phyloP scores from a whole-genome alignment of 2,113 vertebrate genomes.

The Actenoides hombroni region DNA sequence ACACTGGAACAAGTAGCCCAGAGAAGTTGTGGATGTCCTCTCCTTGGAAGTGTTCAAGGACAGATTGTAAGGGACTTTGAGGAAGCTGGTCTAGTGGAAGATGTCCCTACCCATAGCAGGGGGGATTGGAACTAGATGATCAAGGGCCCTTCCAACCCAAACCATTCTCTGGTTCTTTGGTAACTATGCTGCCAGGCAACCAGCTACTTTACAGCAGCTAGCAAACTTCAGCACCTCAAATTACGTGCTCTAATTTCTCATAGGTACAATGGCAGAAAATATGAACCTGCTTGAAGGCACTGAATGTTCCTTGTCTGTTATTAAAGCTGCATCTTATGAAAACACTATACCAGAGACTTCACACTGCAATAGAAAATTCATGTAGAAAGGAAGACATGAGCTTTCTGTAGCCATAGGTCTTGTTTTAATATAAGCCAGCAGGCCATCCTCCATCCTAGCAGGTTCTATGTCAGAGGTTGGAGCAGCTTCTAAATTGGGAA shows the following conservation, averaged over 20 bases:
- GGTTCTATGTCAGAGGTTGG: background rate
- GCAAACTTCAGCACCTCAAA: background rate
- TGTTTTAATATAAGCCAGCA: background rate
- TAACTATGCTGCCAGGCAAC: background rate
- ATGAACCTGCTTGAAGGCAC: background rate
- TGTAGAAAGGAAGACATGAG: background rate
- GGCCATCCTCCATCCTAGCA: background rate
- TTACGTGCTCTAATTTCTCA: background rate
- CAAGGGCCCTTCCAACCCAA: background rate
- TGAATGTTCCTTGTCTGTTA: background rate
- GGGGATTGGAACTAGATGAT: background rate
- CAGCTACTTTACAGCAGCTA: background rate
- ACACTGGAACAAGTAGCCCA: background rate
- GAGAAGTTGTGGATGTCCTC: background rate
- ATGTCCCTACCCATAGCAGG: background rate
- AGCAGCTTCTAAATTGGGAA: no score
- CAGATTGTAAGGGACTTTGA: background rate
- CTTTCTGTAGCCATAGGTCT: background rate
- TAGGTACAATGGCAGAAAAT: background rate
- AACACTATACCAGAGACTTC: background rate
- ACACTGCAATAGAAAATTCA: background rate
- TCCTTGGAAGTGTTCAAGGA: background rate
- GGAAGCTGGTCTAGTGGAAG: background rate
- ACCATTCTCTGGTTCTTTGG: background rate
- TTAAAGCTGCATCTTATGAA: background rate